A percentile compares a stretch with the other conserved stretches of the same genome.
These are phyloP conservation scores for Glyptemys insculpta DNA, from an alignment of 2,797 vertebrate genomes.

Conservation along the genomic window DNA sequence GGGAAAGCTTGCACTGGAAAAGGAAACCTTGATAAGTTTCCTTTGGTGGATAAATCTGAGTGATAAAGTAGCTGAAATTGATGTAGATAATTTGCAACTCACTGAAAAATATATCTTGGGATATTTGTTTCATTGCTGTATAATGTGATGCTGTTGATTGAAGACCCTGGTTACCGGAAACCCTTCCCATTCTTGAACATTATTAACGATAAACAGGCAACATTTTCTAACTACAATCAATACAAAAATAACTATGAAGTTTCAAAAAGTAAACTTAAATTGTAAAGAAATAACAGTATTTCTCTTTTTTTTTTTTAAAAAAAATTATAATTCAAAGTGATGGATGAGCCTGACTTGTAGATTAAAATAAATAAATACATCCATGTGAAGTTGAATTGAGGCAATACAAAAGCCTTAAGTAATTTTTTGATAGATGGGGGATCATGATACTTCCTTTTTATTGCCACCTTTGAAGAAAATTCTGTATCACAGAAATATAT, in stretches of 20 bases:
- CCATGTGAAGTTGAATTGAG: background rate
- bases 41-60: background rate
- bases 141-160: background rate
- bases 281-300: background rate
- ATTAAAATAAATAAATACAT: constrained; percentile 13
- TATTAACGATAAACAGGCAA: background rate
- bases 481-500: background rate
- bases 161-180: background rate
- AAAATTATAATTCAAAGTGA: background rate
- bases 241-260: background rate
- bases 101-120: background rate
- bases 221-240: background rate
- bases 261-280: background rate
- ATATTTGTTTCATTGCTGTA: background rate
- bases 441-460: background rate
- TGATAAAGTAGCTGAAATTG: background rate
- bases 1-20: background rate
- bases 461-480: background rate
- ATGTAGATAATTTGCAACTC: background rate
- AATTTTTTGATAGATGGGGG: background rate
- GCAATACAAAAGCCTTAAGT: background rate
- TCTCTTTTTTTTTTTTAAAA: background rate
- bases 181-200: background rate
- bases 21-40: background rate
- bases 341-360: background rate